Evolutionary conservation across 2,888 invertebrate genomes (phyloP), one percentile per base, ranked within the genome.

Genomic region (Desoria tigrina): DNA sequence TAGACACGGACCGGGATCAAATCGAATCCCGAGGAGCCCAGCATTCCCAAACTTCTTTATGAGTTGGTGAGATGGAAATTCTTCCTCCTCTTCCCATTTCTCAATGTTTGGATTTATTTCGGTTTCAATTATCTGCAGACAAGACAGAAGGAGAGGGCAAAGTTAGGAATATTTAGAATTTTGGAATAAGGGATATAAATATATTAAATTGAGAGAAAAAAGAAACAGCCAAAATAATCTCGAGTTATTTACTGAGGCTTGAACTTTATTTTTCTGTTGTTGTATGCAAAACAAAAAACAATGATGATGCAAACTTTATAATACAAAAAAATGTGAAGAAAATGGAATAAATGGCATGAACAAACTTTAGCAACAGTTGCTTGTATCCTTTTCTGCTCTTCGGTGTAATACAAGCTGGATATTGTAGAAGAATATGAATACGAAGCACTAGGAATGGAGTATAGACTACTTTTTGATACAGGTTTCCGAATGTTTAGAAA

Each of bases 101-200:
- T 83, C 81, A 9, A 84, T 83, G 78, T 79, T 77, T 14, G 84
- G 84, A 75, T 84, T 84, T 57, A 85, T 82, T 32, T 84, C 82
- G 55, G 77, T 79, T 11, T 83, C 81, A 63, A 84, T 81, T 2
- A 84, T 78, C 82, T 83, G 68, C 51, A 23, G 4, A 63, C 61
- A 53, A 39, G 16, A 9, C 39, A 39, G 16, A 32, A 32, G 32
- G 32, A 32, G 32, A 4, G 11, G 32, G 32, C 32, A 11, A 11
- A 32, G 32, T 32, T 32, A 32, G n/a, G n/a, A n/a, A n/a, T n/a
- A n/a, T n/a, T n/a, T n/a, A n/a, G n/a, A n/a, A n/a, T n/a, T n/a
- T n/a, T n/a, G n/a, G n/a, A n/a, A n/a, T n/a, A n/a, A n/a, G n/a
- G n/a, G n/a, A n/a, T n/a, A n/a, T n/a, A n/a, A n/a, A n/a, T n/a